These are phyloP conservation scores for Anhinga anhinga DNA, from an alignment of 2,113 vertebrate species.

Conservation along the genomic window DNA sequence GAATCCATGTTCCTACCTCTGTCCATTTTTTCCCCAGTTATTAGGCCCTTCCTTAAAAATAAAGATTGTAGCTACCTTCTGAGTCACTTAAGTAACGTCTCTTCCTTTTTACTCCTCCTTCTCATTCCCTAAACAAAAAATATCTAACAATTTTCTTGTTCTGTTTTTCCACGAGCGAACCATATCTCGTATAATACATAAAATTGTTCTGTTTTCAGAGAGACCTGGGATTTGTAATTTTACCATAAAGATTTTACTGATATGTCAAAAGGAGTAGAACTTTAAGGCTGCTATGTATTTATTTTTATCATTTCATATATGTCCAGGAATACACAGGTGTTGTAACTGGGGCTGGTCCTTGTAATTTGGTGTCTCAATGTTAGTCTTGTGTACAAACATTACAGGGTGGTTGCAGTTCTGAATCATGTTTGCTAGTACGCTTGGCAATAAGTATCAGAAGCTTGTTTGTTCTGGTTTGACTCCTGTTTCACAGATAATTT, in stretches of 20 bases:
- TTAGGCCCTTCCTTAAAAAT: neutral
- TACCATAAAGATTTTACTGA: neutral
- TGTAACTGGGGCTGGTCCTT: neutral
- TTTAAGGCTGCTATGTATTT: neutral
- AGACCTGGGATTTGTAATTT: neutral
- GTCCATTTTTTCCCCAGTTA: neutral
- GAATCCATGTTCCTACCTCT: neutral
- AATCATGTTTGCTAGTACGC: neutral
- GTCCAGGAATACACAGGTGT: neutral
- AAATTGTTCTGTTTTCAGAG: neutral
- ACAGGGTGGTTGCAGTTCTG: neutral
- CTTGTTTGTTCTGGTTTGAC: neutral
- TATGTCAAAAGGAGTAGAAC: neutral
- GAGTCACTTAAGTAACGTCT: neutral
- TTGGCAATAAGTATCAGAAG: neutral
- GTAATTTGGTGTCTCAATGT: neutral
- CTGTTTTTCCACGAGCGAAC: neutral
- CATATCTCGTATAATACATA: neutral
- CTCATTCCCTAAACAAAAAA: neutral
- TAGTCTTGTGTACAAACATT: neutral
- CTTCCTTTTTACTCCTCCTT: neutral
- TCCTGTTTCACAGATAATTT: neutral
- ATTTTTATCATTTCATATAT: neutral
- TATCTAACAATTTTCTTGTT: neutral
- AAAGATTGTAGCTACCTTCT: neutral